Evolutionary conservation across 2,888 invertebrate species (phyloP).

Genomic region (Pycnomerus fuliginosus): DNA sequence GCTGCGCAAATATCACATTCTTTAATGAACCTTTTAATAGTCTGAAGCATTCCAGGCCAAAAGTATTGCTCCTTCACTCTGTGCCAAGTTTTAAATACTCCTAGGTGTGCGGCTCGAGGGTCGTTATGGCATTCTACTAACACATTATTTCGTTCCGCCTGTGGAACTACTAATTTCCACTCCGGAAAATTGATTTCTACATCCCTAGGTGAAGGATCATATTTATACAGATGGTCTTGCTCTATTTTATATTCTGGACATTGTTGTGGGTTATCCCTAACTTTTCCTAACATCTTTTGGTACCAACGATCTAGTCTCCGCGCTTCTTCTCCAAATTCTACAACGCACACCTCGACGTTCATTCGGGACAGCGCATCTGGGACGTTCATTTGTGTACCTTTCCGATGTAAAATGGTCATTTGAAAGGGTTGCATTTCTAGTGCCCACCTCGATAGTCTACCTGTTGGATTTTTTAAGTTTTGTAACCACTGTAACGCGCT

Average conservation of each 20-base stretch:
- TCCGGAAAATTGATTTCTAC: not conserved
- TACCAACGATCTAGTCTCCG: not conserved
- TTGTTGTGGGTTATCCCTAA: not conserved
- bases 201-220: not conserved
- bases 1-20: not conserved
- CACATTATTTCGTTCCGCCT: not conserved
- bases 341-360: not conserved
- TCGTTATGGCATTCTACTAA: not conserved
- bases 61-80: not conserved
- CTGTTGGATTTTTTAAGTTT: not conserved
- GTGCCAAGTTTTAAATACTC: not conserved
- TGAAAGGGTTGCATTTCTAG: not conserved
- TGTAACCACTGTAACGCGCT: not conserved
- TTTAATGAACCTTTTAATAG: not conserved
- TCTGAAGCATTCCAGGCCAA: not conserved
- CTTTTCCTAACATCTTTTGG: not conserved
- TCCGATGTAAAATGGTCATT: not conserved
- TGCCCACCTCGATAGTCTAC: not conserved
- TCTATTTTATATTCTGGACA: not conserved
- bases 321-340: not conserved
- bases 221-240: not conserved
- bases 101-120: too few relatives aligned
- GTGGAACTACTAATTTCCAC: not conserved
- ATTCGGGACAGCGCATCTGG: not conserved
- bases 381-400: not conserved